Percentiles rank a stretch among this genome's conserved stretches.
These are phyloP conservation scores for Idaea biselata DNA, from an alignment of 2,888 invertebrate species.

Conservation along the genomic window DNA sequence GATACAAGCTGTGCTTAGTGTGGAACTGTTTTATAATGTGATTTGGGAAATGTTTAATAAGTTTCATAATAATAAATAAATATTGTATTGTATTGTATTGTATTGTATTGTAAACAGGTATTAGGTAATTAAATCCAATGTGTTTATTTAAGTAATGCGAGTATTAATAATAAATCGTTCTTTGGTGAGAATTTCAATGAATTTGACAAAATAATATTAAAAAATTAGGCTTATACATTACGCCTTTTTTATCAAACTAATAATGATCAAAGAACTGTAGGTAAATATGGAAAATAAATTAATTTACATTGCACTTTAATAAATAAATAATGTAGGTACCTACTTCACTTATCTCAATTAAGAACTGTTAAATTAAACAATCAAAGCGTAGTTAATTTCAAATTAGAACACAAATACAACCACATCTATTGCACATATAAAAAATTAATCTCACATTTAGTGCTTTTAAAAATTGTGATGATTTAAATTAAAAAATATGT, in stretches of 20 bases:
- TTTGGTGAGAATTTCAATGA: slow-evolving; percentile 69
- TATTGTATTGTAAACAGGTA: too few relatives aligned
- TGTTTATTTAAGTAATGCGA: slow-evolving; percentile 72
- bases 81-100: too few relatives aligned
- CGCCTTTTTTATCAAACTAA: slow-evolving; percentile 46
- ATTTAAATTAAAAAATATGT: slow-evolving; percentile 35
- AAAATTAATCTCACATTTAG: slow-evolving; percentile 43
- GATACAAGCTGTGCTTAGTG: too few relatives aligned
- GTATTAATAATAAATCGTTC: slow-evolving; percentile 71
- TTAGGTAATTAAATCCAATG: slow-evolving; percentile 50
- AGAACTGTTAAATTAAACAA: slow-evolving; percentile 2
- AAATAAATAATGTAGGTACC: not conserved
- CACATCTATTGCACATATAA: slow-evolving; percentile 33
- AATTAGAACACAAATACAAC: slow-evolving; percentile 3
- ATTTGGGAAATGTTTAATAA: too few relatives aligned
- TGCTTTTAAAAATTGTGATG: slow-evolving; percentile 53
- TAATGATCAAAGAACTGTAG: slow-evolving; percentile 11
- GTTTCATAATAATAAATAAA: too few relatives aligned
- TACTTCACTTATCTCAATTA: too few relatives aligned
- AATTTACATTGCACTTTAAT: not conserved
- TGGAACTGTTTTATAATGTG: too few relatives aligned
- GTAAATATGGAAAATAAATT: not conserved
- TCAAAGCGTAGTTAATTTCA: slow-evolving; percentile 6
- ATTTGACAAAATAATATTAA: slow-evolving; percentile 37
- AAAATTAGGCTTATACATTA: slow-evolving; percentile 30